A percentile compares a stretch with the other conserved stretches of the same genome.
Conservation (phyloP, 2,797 vertebrate genomes). For the Pygocentrus nattereri region DNA sequence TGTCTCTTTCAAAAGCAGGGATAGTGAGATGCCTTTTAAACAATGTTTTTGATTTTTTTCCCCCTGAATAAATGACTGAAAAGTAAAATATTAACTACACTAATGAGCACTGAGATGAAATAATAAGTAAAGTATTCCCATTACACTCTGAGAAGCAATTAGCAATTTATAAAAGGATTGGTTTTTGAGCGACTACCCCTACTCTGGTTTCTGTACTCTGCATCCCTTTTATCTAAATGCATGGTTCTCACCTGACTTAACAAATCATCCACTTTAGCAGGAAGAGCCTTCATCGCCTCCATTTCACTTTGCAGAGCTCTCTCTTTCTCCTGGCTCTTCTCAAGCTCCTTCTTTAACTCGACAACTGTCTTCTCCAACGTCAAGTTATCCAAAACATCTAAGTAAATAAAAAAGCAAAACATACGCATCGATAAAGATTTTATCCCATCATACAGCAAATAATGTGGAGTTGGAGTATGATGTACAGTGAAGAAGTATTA, state of each 20-base stretch:
- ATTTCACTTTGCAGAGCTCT: slow-evolving; percentile 64
- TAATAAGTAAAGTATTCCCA: neutral
- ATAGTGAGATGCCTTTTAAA: too few relatives aligned
- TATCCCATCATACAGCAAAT: neutral
- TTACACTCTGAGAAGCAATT: too few relatives aligned
- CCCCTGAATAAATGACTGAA: too few relatives aligned
- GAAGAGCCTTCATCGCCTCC: slow-evolving; percentile 61
- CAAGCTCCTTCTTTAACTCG: slow-evolving; percentile 78
- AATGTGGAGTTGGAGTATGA: too few relatives aligned
- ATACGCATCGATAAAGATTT: neutral
- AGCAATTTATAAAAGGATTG: too few relatives aligned
- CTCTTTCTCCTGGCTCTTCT: slow-evolving; percentile 74
- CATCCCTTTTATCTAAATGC: neutral
- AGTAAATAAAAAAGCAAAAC: slow-evolving; percentile 44
- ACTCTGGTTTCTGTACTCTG: neutral
- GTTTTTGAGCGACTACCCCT: too few relatives aligned
- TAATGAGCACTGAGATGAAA: neutral
- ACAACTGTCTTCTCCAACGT: slow-evolving; percentile 80
- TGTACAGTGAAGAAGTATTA: neutral
- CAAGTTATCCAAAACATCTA: slow-evolving; percentile 80
- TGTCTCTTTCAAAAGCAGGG: too few relatives aligned
- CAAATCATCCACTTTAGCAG: slow-evolving; percentile 61
- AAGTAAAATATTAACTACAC: too few relatives aligned
- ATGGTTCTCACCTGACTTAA: slow-evolving; percentile 51
- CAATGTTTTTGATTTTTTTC: too few relatives aligned